These are phyloP conservation scores for Oryzaephilus surinamensis DNA, from an alignment of 1,140 invertebrate genomes.

Conservation along the genomic window DNA sequence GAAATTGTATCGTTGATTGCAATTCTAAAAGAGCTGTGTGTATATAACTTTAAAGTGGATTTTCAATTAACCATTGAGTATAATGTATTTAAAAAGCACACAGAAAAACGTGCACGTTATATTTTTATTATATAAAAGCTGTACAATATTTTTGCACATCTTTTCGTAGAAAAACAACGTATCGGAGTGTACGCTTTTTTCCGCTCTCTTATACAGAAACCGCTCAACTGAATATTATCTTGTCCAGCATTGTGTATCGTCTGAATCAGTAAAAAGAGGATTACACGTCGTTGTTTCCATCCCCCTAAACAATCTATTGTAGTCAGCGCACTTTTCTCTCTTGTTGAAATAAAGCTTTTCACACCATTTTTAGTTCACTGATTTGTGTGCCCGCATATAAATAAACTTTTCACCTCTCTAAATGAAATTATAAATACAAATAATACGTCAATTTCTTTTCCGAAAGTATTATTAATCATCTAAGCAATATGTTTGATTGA, in stretches of 20 bases:
- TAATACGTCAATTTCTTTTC: no score
- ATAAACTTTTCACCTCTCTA: no score
- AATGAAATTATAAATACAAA: no score
- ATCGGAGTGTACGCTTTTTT: constrained; percentile 4
- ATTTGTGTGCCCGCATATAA: no score
- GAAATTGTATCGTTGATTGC: constrained; percentile 39
- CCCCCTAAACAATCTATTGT: constrained; percentile 12
- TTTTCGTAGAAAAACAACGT: constrained; percentile 4
- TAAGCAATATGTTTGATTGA: no score
- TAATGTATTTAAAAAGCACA: constrained; percentile 35
- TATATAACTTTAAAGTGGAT: constrained; percentile 32
- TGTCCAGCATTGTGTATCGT: constrained; percentile 20
- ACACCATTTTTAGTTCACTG: constrained; percentile 1
- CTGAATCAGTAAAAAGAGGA: constrained; percentile 18
- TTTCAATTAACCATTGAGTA: constrained; percentile 35
- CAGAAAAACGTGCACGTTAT: constrained; percentile 20
- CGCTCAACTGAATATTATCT: constrained; percentile 18
- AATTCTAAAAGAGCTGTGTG: constrained; percentile 21
- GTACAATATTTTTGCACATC: constrained; percentile 9
- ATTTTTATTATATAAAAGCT: no score
- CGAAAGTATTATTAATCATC: no score
- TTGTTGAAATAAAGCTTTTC: no score
- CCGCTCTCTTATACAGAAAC: not conserved
- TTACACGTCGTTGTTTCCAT: constrained; percentile 11
- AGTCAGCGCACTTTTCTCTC: no score